These are phyloP conservation scores for Pygocentrus nattereri DNA, from an alignment of 2,797 vertebrate species.

Conservation along the genomic window DNA sequence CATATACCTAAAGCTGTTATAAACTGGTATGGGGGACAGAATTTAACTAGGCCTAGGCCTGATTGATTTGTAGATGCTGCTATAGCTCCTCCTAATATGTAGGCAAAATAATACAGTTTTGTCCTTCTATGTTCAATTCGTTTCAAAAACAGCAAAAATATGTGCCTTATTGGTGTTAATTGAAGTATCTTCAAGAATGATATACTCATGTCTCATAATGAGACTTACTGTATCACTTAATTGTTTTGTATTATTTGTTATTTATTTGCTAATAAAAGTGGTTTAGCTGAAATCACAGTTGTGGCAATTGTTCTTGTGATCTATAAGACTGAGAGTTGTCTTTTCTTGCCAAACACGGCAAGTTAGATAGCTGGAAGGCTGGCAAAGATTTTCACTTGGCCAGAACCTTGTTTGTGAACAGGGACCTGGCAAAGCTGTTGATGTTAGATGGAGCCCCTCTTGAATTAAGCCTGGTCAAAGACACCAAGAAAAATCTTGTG, in stretches of 20 bases:
- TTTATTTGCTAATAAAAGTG: slow-evolving; percentile 57
- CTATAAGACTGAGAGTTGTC: neutral
- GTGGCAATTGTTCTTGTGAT: neutral
- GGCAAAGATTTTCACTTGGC: neutral
- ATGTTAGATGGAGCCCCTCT: neutral
- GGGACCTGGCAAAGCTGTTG: neutral
- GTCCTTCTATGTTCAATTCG: neutral
- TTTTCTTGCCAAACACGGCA: neutral
- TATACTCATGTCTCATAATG: slow-evolving; percentile 57
- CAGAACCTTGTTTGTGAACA: neutral
- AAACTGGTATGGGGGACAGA: neutral
- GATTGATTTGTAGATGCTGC: slow-evolving; percentile 51
- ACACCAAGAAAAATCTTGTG: neutral
- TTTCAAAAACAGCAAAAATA: slow-evolving; percentile 21
- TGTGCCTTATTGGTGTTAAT: slow-evolving; percentile 11
- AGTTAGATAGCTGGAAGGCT: neutral
- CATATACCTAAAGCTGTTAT: neutral
- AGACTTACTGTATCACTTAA: slow-evolving; percentile 41
- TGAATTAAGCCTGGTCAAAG: neutral
- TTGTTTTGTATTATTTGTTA: slow-evolving; percentile 51
- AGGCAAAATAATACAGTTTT: neutral
- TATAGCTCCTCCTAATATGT: slow-evolving; percentile 68
- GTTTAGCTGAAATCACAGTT: slow-evolving; percentile 43
- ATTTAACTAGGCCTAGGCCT: slow-evolving; percentile 8
- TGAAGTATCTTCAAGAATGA: slow-evolving; percentile 36